Percentiles rank a stretch among this genome's conserved stretches.
phyloP scores from a whole-genome alignment of 2,888 invertebrate genomes.

The Apamea crenata region DNA sequence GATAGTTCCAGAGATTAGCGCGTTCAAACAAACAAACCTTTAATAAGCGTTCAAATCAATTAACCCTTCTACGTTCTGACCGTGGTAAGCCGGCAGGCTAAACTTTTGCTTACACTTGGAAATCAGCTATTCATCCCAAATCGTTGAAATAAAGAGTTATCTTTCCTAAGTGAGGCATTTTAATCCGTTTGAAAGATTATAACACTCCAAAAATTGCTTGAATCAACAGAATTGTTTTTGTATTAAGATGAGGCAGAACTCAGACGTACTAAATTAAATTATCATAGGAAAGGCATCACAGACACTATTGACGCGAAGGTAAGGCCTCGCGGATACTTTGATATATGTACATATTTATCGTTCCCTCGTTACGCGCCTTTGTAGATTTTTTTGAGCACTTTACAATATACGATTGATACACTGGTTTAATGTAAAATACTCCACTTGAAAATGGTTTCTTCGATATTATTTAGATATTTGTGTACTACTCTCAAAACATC shows the following conservation, averaged over 20 bases:
- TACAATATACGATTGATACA: conserved; percentile 8
- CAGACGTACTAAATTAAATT: conserved; percentile 39
- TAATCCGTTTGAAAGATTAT: background rate
- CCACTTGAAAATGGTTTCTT: background rate
- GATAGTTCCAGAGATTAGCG: background rate
- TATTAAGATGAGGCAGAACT: conserved; percentile 15
- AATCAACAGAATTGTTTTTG: conserved; percentile 23
- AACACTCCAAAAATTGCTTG: background rate
- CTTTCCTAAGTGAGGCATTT: background rate
- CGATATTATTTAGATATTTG: background rate
- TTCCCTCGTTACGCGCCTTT: conserved; percentile 44
- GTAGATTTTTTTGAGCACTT: conserved; percentile 47
- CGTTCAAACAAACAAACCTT: background rate
- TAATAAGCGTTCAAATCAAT: background rate
- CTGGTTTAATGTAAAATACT: background rate
- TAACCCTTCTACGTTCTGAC: background rate
- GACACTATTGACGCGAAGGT: conserved; percentile 42
- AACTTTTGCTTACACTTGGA: background rate
- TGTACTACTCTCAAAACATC: too few relatives aligned
- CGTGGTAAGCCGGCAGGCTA: background rate
- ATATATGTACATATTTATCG: conserved; percentile 59
- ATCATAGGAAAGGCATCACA: conserved; percentile 35
- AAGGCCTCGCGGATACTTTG: conserved; percentile 26
- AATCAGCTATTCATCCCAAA: background rate
- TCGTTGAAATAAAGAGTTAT: background rate